These are phyloP conservation scores for Dolichomitus sp. DNA, from an alignment of 2,888 invertebrate species.

Conservation along the genomic window DNA sequence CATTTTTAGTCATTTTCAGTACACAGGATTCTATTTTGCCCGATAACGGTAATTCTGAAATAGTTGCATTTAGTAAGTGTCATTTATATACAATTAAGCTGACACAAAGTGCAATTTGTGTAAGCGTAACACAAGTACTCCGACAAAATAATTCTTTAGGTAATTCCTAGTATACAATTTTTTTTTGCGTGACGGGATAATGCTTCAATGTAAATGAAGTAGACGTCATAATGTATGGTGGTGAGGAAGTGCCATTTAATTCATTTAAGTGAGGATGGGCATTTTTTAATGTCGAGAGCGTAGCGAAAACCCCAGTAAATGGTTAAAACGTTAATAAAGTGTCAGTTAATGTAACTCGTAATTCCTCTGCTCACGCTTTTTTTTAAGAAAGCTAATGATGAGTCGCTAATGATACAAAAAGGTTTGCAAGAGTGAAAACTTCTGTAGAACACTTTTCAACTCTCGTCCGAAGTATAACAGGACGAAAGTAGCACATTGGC, in stretches of 20 bases:
- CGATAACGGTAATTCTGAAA: neutral
- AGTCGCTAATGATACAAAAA: constrained; percentile 9
- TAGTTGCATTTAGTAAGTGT: neutral
- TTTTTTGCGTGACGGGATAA: neutral
- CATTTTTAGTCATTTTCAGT: too few species aligned
- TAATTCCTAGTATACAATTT: neutral
- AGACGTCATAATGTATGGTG: neutral
- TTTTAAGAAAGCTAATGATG: constrained; percentile 32
- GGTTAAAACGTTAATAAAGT: constrained; percentile 17
- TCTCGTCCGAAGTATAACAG: neutral
- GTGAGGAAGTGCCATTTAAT: neutral
- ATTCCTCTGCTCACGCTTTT: neutral
- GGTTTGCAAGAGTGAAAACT: constrained; percentile 2
- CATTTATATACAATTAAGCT: neutral
- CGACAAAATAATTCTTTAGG: neutral
- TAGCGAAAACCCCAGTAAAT: neutral
- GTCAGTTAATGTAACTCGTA: constrained; percentile 18
- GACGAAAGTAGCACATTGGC: constrained; percentile 47
- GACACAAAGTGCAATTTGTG: neutral
- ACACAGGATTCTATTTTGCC: too few species aligned
- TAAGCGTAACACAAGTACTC: neutral
- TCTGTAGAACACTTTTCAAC: neutral
- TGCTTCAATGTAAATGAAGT: neutral
- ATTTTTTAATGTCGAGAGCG: neutral
- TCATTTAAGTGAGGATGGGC: neutral